phyloP scores from a whole-genome alignment of 2,888 invertebrate species.

The Scrobipalpa atriplicella region DNA sequence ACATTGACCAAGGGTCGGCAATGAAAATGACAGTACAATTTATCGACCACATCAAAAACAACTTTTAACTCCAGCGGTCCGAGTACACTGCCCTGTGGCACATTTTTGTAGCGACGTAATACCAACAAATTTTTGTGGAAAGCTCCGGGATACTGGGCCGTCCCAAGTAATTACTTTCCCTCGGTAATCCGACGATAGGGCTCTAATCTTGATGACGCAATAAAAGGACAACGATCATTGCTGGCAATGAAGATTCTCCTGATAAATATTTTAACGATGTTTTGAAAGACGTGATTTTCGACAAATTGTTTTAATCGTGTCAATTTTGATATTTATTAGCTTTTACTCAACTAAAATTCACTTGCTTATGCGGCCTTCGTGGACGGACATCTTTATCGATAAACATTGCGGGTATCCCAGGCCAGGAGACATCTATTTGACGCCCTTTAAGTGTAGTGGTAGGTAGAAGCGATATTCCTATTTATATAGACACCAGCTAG shows the following conservation, averaged over 20 bases:
- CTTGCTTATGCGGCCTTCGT: too few relatives aligned
- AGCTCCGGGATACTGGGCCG: constrained; percentile 1
- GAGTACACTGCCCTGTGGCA: neutral
- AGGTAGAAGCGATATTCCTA: too few relatives aligned
- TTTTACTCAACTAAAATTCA: neutral
- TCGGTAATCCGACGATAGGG: constrained; percentile 24
- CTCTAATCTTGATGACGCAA: constrained; percentile 23
- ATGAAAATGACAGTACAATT: constrained; percentile 22
- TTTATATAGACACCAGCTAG: too few relatives aligned
- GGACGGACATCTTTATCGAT: too few relatives aligned
- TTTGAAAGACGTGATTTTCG: neutral
- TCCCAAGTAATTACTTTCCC: constrained; percentile 20
- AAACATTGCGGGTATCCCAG: too few relatives aligned
- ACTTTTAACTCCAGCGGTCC: constrained; percentile 9
- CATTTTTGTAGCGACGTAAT: constrained; percentile 22
- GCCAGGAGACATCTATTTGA: too few relatives aligned
- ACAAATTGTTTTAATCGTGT: constrained; percentile 6
- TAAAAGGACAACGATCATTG: constrained; percentile 1
- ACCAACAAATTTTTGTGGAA: constrained; percentile 23
- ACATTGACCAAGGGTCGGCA: constrained; percentile 8
- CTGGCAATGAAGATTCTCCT: constrained; percentile 5
- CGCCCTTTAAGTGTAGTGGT: too few relatives aligned
- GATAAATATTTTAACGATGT: constrained; percentile 16
- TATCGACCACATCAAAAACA: constrained; percentile 22
- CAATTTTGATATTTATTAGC: neutral